Evolutionary conservation across 2,113 vertebrate species (phyloP), one percentile per base, ranked within the genome.

Genomic region (Marmota flaviventris): DNA sequence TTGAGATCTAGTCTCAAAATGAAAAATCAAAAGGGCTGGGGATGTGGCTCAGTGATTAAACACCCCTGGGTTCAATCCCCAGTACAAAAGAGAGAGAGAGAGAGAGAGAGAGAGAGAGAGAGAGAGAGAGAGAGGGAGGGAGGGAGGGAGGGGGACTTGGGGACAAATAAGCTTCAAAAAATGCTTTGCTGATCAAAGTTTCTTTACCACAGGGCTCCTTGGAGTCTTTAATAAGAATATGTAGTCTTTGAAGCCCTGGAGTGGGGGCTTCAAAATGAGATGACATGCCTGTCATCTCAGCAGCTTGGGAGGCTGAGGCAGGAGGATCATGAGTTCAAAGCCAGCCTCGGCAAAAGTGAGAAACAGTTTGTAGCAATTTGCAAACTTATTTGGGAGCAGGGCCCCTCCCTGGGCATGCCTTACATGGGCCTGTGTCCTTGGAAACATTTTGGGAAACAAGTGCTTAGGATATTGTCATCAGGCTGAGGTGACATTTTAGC

Each of bases 351-450:
- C 1, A 45, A 45, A 45, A 45, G 45, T 45, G 58, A 39, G 17
- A 51, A n/a, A 73, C n/a, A 93, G 14, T 9, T 29, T 14, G 14
- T 14, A 53, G 42, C 16, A 76, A 81, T 72, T 45, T 83, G 17
- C 45, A 65, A 58, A 96, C n/a, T 42, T 53, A 89, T 37, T 86
- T 92, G 93, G 75, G 73, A 94, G 93, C 63, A 86, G 25, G 29
- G 63, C 65, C 8, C 32, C 34, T 85, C 53, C 69, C 27, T 32
- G 10, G 29, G 76, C 72, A 63, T 17, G 1, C 11, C 63, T 18
- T 39, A 37, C 9, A 0, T 24, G 56, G 48, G 39, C 14, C 29
- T 20, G 12, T 29, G 29, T 78, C 93, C 84, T 72, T 32, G 4
- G 92, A 90, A 91, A 37, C 48, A 12, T 77, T 63, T 75, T 85